Evolutionary conservation across 2,888 invertebrate genomes (phyloP), one percentile per base, ranked within the genome.

Genomic region (Campaea margaritaria): DNA sequence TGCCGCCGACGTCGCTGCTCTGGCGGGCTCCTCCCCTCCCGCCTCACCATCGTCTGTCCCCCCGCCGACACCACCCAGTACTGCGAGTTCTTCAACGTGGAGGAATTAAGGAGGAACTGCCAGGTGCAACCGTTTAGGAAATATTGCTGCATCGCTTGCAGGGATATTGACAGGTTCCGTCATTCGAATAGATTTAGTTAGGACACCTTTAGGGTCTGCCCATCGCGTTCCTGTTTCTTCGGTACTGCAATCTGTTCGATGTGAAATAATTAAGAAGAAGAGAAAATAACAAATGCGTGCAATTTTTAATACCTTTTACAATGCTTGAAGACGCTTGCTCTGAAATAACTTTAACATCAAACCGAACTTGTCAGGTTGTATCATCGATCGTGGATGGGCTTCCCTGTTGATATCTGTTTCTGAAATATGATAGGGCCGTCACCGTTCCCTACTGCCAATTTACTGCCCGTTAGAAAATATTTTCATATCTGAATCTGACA

Each of bases 101-200:
- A 87, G 2, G 82, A 89, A 31, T 77, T 93, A 0, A 81, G 75
- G n/a, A 79, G 91, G 11, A 93, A 94, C 81, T 95, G 95, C 73
- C 79, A 84, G 0, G 81, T 95, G 31, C 89, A 93, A 0, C 93
- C 90, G 0, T 95, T 94, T 69, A 91, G 91, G 62, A 90, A 89
- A 65, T 85, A 93, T 51, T 95, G 95, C 72, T 95, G 95, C 72
- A 92, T 93, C 69, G 85, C 94, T 0, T 94, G 94, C 60, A 76
- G 76, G 47, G 72, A 76, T 21, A 71, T 81, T 4, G 80, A 79
- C 13, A 68, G 68, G 11, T 60, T 48, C 10, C 49, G 52, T 8
- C 52, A 47, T 12, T 38, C 43, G 7, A 31, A 16, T 15, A 39
- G 51, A 13, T 58, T 34, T 55, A 55, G 58, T 28, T 36, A 36